Conservation (phyloP, 2,888 invertebrate genomes). For the Macrostomum cliftonense region DNA sequence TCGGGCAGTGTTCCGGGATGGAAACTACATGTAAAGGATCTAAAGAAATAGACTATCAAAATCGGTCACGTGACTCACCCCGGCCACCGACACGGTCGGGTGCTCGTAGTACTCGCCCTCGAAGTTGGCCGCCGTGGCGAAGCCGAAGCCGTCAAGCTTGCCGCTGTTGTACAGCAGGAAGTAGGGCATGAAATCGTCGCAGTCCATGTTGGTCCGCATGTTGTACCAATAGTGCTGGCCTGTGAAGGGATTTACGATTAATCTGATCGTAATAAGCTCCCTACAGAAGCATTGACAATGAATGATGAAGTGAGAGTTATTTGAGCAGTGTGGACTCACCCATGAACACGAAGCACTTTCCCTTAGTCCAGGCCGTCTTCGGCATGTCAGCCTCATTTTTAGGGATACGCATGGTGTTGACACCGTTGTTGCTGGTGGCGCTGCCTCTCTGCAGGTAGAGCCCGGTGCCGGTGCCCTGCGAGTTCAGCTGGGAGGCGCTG, state of each 20-base stretch:
- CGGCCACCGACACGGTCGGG: constrained; percentile 9
- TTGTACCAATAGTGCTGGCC: constrained; percentile 26
- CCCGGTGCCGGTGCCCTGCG: constrained; percentile 23
- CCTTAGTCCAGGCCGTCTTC: constrained; percentile 23
- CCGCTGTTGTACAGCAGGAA: constrained; percentile 26
- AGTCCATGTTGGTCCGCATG: constrained; percentile 18
- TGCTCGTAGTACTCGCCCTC: constrained; percentile 15
- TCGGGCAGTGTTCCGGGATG: no score
- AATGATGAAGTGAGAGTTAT: no score
- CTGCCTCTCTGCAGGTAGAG: constrained; percentile 29
- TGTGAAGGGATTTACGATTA: constrained; percentile 9
- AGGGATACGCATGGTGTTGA: constrained; percentile 15
- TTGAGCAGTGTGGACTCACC: constrained; percentile 16
- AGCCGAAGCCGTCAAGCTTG: constrained; percentile 24
- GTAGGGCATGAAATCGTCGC: constrained; percentile 21
- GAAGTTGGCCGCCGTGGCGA: constrained; percentile 16
- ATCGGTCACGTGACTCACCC: background rate
- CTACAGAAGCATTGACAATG: no score
- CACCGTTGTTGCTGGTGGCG: constrained; percentile 16
- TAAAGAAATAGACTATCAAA: no score
- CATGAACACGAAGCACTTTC: constrained; percentile 29
- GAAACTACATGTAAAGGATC: no score
- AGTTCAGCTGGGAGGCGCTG: constrained; percentile 14
- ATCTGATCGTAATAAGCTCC: no score
- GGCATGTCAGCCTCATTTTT: constrained; percentile 16